Evolutionary conservation across 2,888 invertebrate genomes (phyloP).

Genomic region (Archips xylosteana): DNA sequence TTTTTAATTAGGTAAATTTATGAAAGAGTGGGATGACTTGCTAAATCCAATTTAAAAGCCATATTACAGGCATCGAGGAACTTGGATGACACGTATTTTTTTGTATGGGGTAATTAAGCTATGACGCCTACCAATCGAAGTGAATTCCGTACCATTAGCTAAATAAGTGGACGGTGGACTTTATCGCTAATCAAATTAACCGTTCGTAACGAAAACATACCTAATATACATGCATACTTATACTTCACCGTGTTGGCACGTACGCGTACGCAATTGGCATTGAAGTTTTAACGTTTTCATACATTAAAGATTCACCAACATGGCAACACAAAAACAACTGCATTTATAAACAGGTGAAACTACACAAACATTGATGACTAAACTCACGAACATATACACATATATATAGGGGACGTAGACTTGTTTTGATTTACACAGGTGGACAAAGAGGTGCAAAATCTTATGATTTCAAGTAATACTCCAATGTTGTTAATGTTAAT

Average conservation of each 20-base stretch:
- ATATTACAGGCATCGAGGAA: no score
- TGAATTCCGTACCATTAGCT: not conserved
- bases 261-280: not conserved
- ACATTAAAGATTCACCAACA: not conserved
- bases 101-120: not conserved
- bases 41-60: no score
- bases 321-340: constrained; percentile 8
- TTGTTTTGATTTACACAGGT: constrained; percentile 40
- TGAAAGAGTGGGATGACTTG: not conserved
- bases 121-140: not conserved
- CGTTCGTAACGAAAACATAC: not conserved
- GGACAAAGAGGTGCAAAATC: constrained; percentile 7
- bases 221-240: not conserved
- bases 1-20: no score
- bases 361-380: constrained; percentile 25
- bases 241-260: not conserved
- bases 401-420: constrained; percentile 9
- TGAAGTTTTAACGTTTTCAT: not conserved
- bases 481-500: constrained; percentile 28
- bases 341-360: constrained; percentile 19
- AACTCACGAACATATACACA: constrained; percentile 12
- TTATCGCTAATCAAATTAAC: not conserved
- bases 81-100: not conserved
- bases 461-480: constrained; percentile 14
- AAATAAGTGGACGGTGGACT: not conserved